These are phyloP conservation scores for Cephonodes hylas DNA, from an alignment of 2,888 invertebrate genomes.

Conservation along the genomic window DNA sequence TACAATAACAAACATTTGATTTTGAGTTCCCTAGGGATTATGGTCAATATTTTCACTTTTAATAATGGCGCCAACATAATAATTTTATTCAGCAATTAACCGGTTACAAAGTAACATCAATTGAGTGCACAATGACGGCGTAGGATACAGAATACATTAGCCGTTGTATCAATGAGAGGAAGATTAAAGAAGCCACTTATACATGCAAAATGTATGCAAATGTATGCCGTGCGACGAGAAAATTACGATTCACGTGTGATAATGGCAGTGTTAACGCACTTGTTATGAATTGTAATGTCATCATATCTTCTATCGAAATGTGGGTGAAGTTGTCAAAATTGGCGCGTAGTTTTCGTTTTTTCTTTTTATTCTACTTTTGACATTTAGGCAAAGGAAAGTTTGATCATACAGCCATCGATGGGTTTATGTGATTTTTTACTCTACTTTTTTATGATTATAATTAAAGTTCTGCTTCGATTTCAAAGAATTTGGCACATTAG, in stretches of 20 bases:
- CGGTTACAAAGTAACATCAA: neutral
- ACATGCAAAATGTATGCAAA: constrained; percentile 14
- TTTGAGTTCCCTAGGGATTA: too few relatives aligned
- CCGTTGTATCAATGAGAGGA: neutral
- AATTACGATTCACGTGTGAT: constrained; percentile 5
- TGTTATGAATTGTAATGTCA: neutral
- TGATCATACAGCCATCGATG: neutral
- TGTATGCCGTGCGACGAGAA: constrained; percentile 8
- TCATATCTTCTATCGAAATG: neutral
- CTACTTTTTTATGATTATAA: too few relatives aligned
- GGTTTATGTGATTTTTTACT: neutral
- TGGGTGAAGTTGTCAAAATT: neutral
- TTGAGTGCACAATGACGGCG: neutral
- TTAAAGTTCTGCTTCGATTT: too few relatives aligned
- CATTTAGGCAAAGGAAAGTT: neutral
- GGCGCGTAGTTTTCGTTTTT: neutral
- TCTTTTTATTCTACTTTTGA: too few relatives aligned
- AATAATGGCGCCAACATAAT: too few relatives aligned
- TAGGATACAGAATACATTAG: neutral
- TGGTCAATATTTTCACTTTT: too few relatives aligned
- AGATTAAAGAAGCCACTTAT: constrained; percentile 11
- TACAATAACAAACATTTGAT: too few relatives aligned
- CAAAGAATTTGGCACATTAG: too few relatives aligned
- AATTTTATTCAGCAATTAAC: neutral
- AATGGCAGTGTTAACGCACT: constrained; percentile 1